Evolutionary conservation across 1,140 invertebrate genomes (phyloP), one percentile per base, ranked within the genome.

Genomic region (Solenopsis fugax): DNA sequence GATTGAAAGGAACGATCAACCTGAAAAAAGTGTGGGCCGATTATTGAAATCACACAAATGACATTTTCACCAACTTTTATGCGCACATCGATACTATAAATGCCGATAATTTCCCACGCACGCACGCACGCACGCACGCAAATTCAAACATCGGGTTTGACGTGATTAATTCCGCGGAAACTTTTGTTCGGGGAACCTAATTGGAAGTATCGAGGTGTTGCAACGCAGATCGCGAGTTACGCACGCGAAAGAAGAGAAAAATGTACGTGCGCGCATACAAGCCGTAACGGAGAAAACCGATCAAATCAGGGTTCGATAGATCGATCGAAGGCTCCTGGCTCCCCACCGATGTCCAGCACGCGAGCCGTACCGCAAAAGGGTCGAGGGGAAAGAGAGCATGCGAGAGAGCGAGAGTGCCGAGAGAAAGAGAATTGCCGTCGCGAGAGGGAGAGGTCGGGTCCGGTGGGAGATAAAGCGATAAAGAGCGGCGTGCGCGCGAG

Each of bases 391-490:
- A 91, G 85, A 82, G 85, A 84, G 73, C 82, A 78, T 86, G 86
- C 76, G 85, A 69, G 56, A 88, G 75, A 80, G 78, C 41, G 86
- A 81, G 86, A 69, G 64, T 54, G 67, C 54, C 21, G 60, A 76
- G 82, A 71, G 78, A 87, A 81, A 82, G 80, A 82, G 48, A 58
- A 84, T 80, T 56, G 85, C 86, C 87, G 86, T 86, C 87, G 64
- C 21, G 75, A 87, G 76, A 86, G 78, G 76, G 87, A 67, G 65
- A 82, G 72, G 77, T 82, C 84, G 87, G 58, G 88, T 85, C 87
- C 82, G 87, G 85, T 91, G 89, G 91, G 90, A 90, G 92, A 94
- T 92, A 92, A 91, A 92, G 91, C 89, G 91, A 93, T 90, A 82
- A 91, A 91, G 88, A 87, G 87, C 52, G 80, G 80, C 62, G 73